These are phyloP conservation scores for Xylota segnis DNA, from an alignment of 2,888 invertebrate species.

Conservation along the genomic window DNA sequence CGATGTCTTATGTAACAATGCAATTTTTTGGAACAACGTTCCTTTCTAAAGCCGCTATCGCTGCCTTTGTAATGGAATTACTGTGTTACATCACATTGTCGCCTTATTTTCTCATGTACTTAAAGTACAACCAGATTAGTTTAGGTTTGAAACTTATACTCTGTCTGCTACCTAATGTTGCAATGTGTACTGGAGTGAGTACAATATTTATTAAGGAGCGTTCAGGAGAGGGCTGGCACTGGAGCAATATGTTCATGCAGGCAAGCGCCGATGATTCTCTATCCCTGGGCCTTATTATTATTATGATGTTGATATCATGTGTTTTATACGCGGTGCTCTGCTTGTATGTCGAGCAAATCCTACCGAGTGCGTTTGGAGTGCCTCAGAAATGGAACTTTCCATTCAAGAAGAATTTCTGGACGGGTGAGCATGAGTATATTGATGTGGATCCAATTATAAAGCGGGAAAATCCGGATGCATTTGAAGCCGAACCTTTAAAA, in stretches of 20 bases:
- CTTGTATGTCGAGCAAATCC: conserved; percentile 93
- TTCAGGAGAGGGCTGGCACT: conserved; percentile 86
- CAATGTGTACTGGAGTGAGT: conserved; percentile 92
- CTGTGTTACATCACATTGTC: not conserved
- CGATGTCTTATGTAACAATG: conserved; percentile 89
- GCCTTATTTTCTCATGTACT: not conserved
- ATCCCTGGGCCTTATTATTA: conserved; percentile 89
- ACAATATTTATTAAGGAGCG: conserved; percentile 88
- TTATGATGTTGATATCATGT: conserved; percentile 86
- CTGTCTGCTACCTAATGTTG: conserved; percentile 90
- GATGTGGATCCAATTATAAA: conserved; percentile 34
- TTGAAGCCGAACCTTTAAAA: conserved; percentile 83
- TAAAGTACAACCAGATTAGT: conserved; percentile 85
- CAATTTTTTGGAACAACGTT: conserved; percentile 92
- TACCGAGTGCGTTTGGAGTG: conserved; percentile 94
- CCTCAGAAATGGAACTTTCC: conserved; percentile 93
- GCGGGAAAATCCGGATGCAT: conserved; percentile 77
- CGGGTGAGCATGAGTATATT: conserved; percentile 77
- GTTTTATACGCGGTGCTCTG: conserved; percentile 89
- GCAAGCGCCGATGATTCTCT: conserved; percentile 89
- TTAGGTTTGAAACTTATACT: conserved; percentile 88
- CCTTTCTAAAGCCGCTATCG: conserved; percentile 90
- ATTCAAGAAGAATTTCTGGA: conserved; percentile 87
- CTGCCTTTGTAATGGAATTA: not conserved
- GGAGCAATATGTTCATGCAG: conserved; percentile 86